These are phyloP conservation scores for Drosophila malerkotliana DNA, from an alignment of 1,140 invertebrate genomes.

Conservation along the genomic window DNA sequence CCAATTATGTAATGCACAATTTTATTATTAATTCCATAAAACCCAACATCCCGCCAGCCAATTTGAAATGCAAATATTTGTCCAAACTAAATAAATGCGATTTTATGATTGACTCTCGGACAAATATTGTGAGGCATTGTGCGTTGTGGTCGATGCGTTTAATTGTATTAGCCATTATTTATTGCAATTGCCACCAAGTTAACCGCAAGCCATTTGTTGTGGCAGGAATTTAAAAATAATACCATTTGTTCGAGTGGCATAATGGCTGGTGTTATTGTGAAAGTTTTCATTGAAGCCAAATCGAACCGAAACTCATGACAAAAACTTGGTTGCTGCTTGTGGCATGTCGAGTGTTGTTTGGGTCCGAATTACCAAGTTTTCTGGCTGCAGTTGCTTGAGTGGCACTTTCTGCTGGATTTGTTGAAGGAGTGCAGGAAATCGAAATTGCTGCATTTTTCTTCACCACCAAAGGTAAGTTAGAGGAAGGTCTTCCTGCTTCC, in stretches of 20 bases:
- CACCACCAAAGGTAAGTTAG: neutral
- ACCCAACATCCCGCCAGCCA: neutral
- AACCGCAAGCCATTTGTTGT: constrained; percentile 20
- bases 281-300: constrained; percentile 6
- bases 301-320: constrained; percentile 19
- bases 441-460: constrained; percentile 11
- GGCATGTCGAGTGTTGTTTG: constrained; percentile 31
- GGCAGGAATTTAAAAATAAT: constrained; percentile 3
- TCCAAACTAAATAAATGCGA: constrained; percentile 3
- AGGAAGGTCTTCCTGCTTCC: constrained; percentile 18
- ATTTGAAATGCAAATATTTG: constrained; percentile 21
- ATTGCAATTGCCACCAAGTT: constrained; percentile 10
- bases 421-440: constrained; percentile 10
- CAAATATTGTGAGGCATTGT: constrained; percentile 34
- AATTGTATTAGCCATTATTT: constrained; percentile 35
- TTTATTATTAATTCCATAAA: neutral
- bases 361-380: constrained; percentile 21
- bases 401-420: constrained; percentile 10
- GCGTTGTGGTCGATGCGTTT: constrained; percentile 18
- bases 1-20: too few species aligned
- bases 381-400: constrained; percentile 12
- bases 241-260: constrained; percentile 9
- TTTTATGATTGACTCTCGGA: constrained; percentile 29
- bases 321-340: constrained; percentile 18
- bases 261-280: constrained; percentile 9